Conservation (phyloP, 2,888 invertebrate genomes). For the Atethmia centrago region DNA sequence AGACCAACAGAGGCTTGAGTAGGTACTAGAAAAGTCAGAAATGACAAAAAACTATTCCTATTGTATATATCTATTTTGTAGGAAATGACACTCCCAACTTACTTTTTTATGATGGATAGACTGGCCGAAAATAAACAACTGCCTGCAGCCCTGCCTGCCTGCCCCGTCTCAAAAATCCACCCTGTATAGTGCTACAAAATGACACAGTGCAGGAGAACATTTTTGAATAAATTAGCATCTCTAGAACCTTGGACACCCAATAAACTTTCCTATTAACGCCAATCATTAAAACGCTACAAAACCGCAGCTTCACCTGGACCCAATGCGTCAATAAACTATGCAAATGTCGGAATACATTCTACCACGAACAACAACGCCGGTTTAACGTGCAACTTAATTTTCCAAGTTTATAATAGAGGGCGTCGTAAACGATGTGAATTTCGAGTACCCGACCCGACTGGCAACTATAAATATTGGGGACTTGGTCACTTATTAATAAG, state of each 20-base stretch:
- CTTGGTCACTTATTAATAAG: conserved; percentile 30
- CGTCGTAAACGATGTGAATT: conserved; percentile 32
- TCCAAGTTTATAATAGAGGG: conserved; percentile 53
- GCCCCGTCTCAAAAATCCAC: no score
- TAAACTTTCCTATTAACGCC: conserved; percentile 8
- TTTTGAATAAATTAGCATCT: no score
- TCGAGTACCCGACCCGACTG: background rate
- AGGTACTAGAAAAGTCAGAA: no score
- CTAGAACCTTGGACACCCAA: background rate
- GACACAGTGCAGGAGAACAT: no score
- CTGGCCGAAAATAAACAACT: no score
- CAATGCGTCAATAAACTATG: conserved; percentile 40
- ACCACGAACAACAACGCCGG: conserved; percentile 13
- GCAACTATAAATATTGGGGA: conserved; percentile 31
- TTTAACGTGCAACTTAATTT: conserved; percentile 49
- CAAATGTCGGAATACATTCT: conserved; percentile 43
- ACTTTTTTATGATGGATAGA: no score
- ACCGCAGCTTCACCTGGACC: background rate
- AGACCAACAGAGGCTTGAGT: no score
- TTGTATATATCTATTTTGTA: no score
- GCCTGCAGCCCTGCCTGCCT: no score
- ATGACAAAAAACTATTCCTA: no score
- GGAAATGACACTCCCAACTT: no score
- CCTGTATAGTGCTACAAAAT: no score
- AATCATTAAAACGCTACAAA: conserved; percentile 22